Base-by-base conservation (phyloP, 2,888 invertebrate species). In the Acanthoscelides obtectus region DNA sequence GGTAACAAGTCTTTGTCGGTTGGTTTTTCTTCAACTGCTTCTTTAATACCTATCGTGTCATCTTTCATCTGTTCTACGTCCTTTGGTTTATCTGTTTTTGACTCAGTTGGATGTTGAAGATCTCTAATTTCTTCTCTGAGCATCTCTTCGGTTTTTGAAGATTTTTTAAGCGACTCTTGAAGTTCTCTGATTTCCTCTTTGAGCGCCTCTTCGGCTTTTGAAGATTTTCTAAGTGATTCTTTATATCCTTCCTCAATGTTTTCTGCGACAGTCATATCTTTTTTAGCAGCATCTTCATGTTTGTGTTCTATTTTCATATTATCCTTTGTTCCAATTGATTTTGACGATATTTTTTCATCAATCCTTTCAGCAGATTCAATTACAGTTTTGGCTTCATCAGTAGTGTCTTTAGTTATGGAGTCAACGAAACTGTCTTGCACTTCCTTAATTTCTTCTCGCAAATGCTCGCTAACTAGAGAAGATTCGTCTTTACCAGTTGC, bases 311-410 rank as follows among this genome's bases (percentile, higher is more conserved):
- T 17, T 27, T 67, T 22, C 64, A 20, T 21, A 27, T 21, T 22
- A n/a, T 71, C 70, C 66, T 65, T 65, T 1, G 22, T 21, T 64
- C 27, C 65, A 22, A 67, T 25, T 45, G 12, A 25, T n/a, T 27
- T 68, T n/a, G 64, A 20, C 17, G 20, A 25, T 64, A 69, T 45
- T 67, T 70, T 64, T 0, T 72, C 68, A 22, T 72, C 67, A 67
- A 20, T 68, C 21, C 64, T 69, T 45, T 71, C 69, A 21, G 22
- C 5, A 8, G 45, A 45, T 45, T 45, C 45, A 12, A 45, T 45
- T 17, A 45, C 45, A 45, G 45, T 12, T 45, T 45, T 45, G 1
- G 45, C 17, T 45, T 45, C 45, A 45, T 12, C 1, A 12, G 12
- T 17, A 2, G 20, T 67, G 20, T 67, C 72, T 69, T 70, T 67